These are phyloP conservation scores for Otis tarda DNA, from an alignment of 2,113 vertebrate genomes.

Conservation along the genomic window DNA sequence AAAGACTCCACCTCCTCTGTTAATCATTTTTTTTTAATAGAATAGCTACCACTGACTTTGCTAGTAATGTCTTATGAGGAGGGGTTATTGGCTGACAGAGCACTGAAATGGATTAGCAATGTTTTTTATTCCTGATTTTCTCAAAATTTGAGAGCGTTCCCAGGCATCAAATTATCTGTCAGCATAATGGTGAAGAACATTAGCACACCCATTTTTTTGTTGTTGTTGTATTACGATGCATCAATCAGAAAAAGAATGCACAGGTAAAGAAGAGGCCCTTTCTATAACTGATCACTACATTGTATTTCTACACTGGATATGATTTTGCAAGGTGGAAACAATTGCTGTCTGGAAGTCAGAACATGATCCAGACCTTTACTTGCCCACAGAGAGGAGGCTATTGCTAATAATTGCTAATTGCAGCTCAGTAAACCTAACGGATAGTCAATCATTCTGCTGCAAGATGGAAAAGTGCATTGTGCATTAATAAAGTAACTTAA, in stretches of 20 bases:
- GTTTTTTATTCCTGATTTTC: neutral
- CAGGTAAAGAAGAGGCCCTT: neutral
- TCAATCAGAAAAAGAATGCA: neutral
- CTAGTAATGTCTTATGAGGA: neutral
- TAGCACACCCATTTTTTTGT: neutral
- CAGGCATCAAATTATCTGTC: neutral
- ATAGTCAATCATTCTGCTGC: neutral
- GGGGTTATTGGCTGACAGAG: neutral
- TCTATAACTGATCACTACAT: neutral
- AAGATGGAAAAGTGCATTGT: neutral
- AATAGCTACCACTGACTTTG: neutral
- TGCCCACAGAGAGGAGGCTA: neutral
- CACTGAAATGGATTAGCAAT: neutral
- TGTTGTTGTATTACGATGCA: neutral
- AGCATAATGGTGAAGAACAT: neutral
- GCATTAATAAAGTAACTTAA: conserved; percentile 43
- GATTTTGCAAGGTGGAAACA: neutral
- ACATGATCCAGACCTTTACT: neutral
- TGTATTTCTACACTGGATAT: neutral
- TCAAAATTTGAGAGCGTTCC: neutral
- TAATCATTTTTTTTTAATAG: neutral
- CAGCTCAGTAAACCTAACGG: neutral
- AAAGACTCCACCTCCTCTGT: neutral
- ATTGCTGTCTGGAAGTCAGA: neutral
- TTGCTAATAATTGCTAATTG: conserved; percentile 22